These are phyloP conservation scores for Drepana arcuata DNA, from an alignment of 1,140 invertebrate genomes.

Conservation along the genomic window DNA sequence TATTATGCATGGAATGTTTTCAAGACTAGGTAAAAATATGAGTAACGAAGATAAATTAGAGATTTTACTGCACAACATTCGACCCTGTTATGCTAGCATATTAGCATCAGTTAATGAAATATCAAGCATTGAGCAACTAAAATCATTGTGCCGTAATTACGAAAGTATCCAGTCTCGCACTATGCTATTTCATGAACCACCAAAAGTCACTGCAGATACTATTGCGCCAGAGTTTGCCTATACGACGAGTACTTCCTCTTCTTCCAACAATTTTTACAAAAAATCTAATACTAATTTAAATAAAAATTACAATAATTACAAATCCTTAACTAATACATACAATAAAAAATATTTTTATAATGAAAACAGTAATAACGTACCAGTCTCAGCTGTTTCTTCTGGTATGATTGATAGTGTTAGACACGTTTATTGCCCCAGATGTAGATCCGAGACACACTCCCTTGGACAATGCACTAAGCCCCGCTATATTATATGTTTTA, in stretches of 20 bases:
- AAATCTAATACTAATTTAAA: conserved; percentile 5
- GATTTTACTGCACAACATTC: conserved; percentile 25
- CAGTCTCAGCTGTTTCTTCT: background rate
- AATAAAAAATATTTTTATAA: conserved; percentile 7
- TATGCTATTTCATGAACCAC: conserved; percentile 3
- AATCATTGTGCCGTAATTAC: conserved; percentile 14
- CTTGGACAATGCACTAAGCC: no score
- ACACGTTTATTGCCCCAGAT: background rate
- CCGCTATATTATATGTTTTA: no score
- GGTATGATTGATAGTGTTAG: background rate
- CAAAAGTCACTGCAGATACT: conserved; percentile 8
- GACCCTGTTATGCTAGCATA: conserved; percentile 20
- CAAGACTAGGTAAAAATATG: conserved; percentile 9
- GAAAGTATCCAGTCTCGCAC: conserved; percentile 15
- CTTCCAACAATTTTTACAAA: conserved; percentile 1
- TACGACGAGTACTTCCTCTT: background rate
- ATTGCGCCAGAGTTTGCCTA: conserved; percentile 25
- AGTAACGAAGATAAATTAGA: conserved; percentile 20
- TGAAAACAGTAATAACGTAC: conserved; percentile 9
- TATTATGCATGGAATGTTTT: conserved; percentile 26
- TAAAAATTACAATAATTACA: conserved; percentile 8
- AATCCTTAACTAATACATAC: background rate
- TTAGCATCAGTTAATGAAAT: conserved; percentile 10
- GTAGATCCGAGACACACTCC: no score
- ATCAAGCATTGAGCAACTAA: conserved; percentile 9